Evolutionary conservation across 2,888 invertebrate genomes (phyloP), one percentile per base, ranked within the genome.

Genomic region (Parasteatoda lunata): DNA sequence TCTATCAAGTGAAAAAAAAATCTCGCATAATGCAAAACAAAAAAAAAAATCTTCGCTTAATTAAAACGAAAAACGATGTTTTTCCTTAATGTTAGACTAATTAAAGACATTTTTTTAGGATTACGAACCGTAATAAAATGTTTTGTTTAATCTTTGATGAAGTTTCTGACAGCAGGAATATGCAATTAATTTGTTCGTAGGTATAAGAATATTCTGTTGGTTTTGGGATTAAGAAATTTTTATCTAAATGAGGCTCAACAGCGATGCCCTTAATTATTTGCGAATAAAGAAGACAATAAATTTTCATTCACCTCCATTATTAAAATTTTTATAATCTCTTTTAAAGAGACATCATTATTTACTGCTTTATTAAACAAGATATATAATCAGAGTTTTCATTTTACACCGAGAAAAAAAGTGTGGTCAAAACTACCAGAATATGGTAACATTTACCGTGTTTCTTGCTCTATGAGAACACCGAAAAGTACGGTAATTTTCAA

Each of bases 181-280:
- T 70, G 54, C 48, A 78, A 78, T 78, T 78, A 78, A 78, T 78
- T 78, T 78, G 69, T 78, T 78, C 68, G 11, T 11, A 45, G 49
- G 51, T 54, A 59, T 49, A 13, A 30, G 30, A 30, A 30, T 30
- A 30, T 30, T 30, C 7, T n/a, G 4, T 59, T 59, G 9, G 59
- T 59, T 59, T 59, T 59, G 59, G 9, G 30, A 30, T 30, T 30
- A 30, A 30, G 59, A 13, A 59, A n/a, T 59, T 59, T n/a, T 59
- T 59, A n/a, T 59, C 9, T 59, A 59, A 59, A 59, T 59, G 59
- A 59, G n/a, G 9, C 59, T n/a, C 13, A 59, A 59, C 7, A n/a
- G 30, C 30, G 59, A 59, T 59, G 59, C 9, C 59, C n/a, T 59
- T 59, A 59, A 59, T 59, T 59, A 59, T 59, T 9, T 13, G n/a